Percentiles rank a stretch among this genome's conserved stretches.
Conservation (phyloP, 2,888 invertebrate species). For the Pollenia angustigena region DNA sequence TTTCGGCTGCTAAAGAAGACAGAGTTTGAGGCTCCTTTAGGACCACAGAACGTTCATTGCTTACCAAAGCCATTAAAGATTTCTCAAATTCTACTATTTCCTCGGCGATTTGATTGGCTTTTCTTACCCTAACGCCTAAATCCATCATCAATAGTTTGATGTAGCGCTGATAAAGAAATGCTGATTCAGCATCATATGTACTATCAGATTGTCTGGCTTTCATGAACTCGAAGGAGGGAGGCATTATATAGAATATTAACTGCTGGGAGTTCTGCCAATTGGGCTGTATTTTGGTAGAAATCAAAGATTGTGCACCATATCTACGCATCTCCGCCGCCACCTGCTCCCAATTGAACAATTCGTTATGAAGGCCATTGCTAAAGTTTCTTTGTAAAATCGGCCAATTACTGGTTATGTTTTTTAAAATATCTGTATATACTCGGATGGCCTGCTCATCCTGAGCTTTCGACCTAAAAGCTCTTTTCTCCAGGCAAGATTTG, state of each 20-base stretch:
- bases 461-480: conserved; percentile 48
- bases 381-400: conserved; percentile 77
- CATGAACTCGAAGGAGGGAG: conserved; percentile 78
- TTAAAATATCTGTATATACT: conserved; percentile 76
- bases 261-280: conserved; percentile 82
- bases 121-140: conserved; percentile 78
- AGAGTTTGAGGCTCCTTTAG: conserved; percentile 78
- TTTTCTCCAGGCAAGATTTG: conserved; percentile 76
- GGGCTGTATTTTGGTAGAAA: conserved; percentile 78
- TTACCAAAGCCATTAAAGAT: conserved; percentile 74
- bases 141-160: conserved; percentile 80
- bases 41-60: conserved; percentile 72
- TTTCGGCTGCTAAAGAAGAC: conserved; percentile 71
- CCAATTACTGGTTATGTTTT: conserved; percentile 76
- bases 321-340: conserved; percentile 79
- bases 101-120: conserved; percentile 77
- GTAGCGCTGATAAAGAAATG: conserved; percentile 79
- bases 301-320: conserved; percentile 79
- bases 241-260: conserved; percentile 78
- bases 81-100: conserved; percentile 79
- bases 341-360: conserved; percentile 77
- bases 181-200: conserved; percentile 73
- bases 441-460: conserved; percentile 71
- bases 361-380: neutral
- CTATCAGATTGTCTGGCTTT: conserved; percentile 58